Base-by-base conservation (phyloP, 2,797 vertebrate genomes). In the Atherinosoma microstoma region DNA sequence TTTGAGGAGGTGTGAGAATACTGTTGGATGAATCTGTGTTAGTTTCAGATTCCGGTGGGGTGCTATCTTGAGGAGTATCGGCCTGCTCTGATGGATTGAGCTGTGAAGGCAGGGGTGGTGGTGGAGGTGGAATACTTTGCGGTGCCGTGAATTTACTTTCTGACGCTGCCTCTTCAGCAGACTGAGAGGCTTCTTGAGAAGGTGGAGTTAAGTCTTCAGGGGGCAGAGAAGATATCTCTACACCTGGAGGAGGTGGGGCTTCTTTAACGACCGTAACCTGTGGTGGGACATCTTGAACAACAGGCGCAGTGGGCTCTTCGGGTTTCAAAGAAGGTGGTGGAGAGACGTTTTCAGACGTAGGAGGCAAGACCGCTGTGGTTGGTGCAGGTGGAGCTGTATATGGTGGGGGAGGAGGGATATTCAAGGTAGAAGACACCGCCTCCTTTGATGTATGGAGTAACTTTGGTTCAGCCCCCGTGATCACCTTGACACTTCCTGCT, bases 391-490 rank as follows among this genome's bases (percentile, higher is more conserved):
- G 87, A 22, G 89, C 88, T 6, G 77, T 62, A 40, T 91, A 91
- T 4, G 85, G 0, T 36, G 91, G 91, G 0, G 88, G 90, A 58
- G 91, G 90, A 24, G 92, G 90, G 67, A 93, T 91, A 66, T 15
- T 76, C 15, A 79, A 38, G 27, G 73, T 35, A 58, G 47, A 36
- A 53, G 63, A 24, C 3, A 12, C 51, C 2, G 2, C 53, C n/a
- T 2, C 67, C 49, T 82, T 62, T 27, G 67, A 71, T 16, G 67
- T 32, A 68, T 49, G 64, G 36, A 45, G 54, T 13, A 34, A 66
- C 57, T 80, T 72, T 64, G 76, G 59, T 75, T 86, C 68, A 47
- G 53, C 24, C 24, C 24, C 24, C 24, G 24, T 27, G 24, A 27
- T 27, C 49, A 61, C 69, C 11, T 29, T 59, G 1, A 67, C 11